These are phyloP conservation scores for Umimayanthus kanabou DNA, from an alignment of 92 coral and sea anemone genomes.

Conservation along the genomic window DNA sequence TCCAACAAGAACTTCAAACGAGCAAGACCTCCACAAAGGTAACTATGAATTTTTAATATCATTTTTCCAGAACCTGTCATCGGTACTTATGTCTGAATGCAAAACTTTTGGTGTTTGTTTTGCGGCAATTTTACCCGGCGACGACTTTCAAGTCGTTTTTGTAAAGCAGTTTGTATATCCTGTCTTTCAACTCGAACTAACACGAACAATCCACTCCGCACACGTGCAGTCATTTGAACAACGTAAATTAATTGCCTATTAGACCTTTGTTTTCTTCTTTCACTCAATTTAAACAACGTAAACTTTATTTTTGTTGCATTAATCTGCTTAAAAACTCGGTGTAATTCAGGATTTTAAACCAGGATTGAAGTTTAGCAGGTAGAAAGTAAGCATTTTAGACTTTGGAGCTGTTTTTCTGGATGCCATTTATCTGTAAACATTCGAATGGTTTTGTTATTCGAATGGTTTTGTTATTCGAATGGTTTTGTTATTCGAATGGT, in stretches of 20 bases:
- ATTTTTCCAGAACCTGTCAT: constrained; percentile 60
- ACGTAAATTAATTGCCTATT: constrained; percentile 76
- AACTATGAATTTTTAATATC: constrained; percentile 86
- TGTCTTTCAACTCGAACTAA: constrained; percentile 24
- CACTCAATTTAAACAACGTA: constrained; percentile 39
- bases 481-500: background rate
- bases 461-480: background rate
- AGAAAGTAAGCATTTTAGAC: background rate
- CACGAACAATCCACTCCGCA: constrained; percentile 33
- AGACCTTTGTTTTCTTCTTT: constrained; percentile 67
- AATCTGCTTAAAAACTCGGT: background rate
- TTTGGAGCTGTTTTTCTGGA: constrained; percentile 2
- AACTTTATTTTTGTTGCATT: constrained; percentile 16
- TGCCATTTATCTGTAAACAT: constrained; percentile 16
- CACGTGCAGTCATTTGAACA: constrained; percentile 95
- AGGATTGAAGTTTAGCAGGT: background rate
- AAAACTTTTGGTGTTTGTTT: constrained; percentile 27
- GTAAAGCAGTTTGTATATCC: background rate
- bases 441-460: background rate
- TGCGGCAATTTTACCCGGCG: background rate
- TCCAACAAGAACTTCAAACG: constrained; percentile 66
- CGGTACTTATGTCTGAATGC: constrained; percentile 21
- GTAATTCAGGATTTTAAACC: background rate
- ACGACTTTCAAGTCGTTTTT: background rate
- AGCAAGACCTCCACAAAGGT: constrained; percentile 82